Evolutionary conservation across 2,888 invertebrate species (phyloP), one percentile per base, ranked within the genome.

Genomic region (Epinotia demarniana): DNA sequence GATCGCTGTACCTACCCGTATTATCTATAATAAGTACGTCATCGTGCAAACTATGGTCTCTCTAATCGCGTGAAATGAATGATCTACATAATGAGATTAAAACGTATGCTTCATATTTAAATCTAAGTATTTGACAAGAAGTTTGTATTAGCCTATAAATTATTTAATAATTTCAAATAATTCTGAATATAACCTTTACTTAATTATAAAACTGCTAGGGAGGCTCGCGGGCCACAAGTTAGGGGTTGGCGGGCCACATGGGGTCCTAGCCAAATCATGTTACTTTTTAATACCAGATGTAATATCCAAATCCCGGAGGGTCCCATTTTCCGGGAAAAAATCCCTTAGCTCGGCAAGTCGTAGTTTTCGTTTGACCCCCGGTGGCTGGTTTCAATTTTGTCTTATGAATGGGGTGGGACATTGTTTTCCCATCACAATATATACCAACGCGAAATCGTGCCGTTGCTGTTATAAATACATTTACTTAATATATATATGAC

Each of bases 211-310:
- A 23, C 23, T 23, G 23, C 23, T 23, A 27, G 23, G 23, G 23
- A 27, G 23, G 23, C 23, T 27, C 23, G 23, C 23, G 23, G 23
- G 23, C 23, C 23, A 3, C 23, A 27, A 27, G 3, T 1, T 23
- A 27, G 23, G 23, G 23, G 23, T 3, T 27, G 23, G 23, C 23
- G 23, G 3, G 23, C 23, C 23, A 3, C 23, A 27, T 27, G 23
- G 0, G 23, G 23, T 3, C 68, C 73, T 73, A 62, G 61, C 67
- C 68, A 62, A 68, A 68, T 73, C 43, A 68, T 73, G 68, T 62
- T 46, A 68, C 73, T 73, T 73, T 73, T 73, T 68, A 73, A 73
- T 73, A 46, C 27, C 27, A 73, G 64, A 49, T 66, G 68, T 62
- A 68, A 68, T 68, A 61, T 68, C 73, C 43, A 73, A 43, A 55